Conservation (phyloP, 2,113 vertebrate species). For the Ochotona princeps region DNA sequence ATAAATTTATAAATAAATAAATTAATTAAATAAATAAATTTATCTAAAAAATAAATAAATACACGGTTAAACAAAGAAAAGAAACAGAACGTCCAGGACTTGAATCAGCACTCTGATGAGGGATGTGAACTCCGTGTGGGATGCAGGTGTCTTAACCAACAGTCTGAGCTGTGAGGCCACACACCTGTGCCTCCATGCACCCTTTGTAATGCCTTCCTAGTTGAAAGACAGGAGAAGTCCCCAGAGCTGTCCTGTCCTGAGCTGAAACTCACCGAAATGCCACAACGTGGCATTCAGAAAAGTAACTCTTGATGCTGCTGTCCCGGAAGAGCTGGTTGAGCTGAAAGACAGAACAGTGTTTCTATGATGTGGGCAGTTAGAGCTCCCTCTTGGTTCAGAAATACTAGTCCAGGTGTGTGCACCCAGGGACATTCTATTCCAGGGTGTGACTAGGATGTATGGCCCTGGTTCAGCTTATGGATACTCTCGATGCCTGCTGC, state of each 20-base stretch:
- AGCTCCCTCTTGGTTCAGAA: neutral
- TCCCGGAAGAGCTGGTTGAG: conserved; percentile 80
- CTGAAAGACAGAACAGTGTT: conserved; percentile 73
- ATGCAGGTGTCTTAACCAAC: too few relatives aligned
- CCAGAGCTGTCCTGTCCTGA: neutral
- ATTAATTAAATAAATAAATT: too few relatives aligned
- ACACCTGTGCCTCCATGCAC: too few relatives aligned
- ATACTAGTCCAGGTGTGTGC: neutral
- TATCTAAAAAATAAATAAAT: too few relatives aligned
- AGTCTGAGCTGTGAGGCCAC: too few relatives aligned
- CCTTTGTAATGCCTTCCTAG: neutral
- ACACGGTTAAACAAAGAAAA: too few relatives aligned
- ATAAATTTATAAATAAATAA: too few relatives aligned
- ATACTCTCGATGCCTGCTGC: neutral
- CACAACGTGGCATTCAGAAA: conserved; percentile 80
- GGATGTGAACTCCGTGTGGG: too few relatives aligned
- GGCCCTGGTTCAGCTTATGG: neutral
- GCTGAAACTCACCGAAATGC: conserved; percentile 82
- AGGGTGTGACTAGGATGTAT: neutral
- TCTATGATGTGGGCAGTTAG: neutral
- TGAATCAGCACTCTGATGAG: too few relatives aligned
- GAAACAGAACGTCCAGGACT: too few relatives aligned
- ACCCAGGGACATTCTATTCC: neutral
- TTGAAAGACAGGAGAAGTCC: neutral
- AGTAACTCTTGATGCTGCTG: conserved; percentile 77